phyloP scores from a whole-genome alignment of 2,113 vertebrate species.

The Siphamia tubifer region DNA sequence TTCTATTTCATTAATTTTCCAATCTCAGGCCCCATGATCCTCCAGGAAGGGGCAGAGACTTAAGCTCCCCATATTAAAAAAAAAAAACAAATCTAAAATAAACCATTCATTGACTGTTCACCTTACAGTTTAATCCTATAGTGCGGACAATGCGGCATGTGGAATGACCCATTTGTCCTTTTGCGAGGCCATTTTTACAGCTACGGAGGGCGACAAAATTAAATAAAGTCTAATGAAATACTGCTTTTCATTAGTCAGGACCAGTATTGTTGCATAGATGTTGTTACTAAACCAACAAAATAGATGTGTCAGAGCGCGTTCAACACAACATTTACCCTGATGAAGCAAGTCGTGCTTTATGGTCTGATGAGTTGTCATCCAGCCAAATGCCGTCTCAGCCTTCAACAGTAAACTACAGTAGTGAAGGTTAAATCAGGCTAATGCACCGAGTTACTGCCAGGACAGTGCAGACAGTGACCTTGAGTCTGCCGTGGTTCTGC shows the following conservation, averaged over 20 bases:
- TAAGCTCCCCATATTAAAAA: too few species aligned
- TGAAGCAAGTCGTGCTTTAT: neutral
- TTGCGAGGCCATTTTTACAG: neutral
- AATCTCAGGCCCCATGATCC: too few species aligned
- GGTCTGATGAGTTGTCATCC: neutral
- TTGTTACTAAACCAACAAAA: neutral
- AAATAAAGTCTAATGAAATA: neutral
- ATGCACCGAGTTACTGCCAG: neutral
- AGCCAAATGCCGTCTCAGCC: neutral
- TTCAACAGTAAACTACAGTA: neutral
- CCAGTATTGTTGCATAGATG: neutral
- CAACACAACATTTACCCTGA: neutral
- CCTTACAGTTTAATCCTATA: too few species aligned
- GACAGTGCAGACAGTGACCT: conserved; percentile 1
- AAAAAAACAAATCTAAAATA: too few species aligned
- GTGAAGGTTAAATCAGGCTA: neutral
- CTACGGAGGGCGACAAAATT: neutral
- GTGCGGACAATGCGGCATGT: too few species aligned
- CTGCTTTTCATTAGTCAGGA: neutral
- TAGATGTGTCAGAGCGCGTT: too few species aligned
- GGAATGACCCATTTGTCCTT: too few species aligned
- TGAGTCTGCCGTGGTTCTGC: neutral
- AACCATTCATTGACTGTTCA: too few species aligned
- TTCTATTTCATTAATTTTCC: too few species aligned
- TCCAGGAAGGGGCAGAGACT: too few species aligned